Evolutionary conservation across 1,140 invertebrate genomes (phyloP).

Genomic region (Papilio aristodemus): DNA sequence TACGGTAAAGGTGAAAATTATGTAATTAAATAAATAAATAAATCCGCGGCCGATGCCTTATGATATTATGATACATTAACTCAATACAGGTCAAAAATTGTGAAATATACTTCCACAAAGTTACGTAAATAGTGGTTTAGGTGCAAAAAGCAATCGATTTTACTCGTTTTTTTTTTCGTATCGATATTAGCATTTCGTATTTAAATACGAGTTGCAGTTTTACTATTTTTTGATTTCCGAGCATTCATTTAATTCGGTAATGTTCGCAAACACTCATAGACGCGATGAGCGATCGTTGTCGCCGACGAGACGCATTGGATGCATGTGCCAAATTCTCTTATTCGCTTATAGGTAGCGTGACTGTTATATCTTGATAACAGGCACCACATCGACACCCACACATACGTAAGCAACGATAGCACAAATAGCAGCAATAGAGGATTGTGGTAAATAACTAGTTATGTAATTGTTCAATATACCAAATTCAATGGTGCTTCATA

Average conservation of each 20-base stretch:
- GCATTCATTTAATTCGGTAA: conserved; percentile 11
- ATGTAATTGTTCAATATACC: conserved; percentile 34
- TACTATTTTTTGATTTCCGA: neutral
- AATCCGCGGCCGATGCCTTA: conserved; percentile 31
- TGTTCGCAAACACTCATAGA: neutral
- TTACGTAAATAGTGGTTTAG: conserved; percentile 8
- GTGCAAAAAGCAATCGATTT: conserved; percentile 8
- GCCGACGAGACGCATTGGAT: conserved; percentile 4
- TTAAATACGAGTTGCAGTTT: neutral
- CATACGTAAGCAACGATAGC: conserved; percentile 28
- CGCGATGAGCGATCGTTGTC: neutral
- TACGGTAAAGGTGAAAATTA: conserved; percentile 26
- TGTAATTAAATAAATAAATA: conserved; percentile 26
- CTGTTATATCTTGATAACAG: conserved; percentile 16
- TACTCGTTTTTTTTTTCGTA: neutral
- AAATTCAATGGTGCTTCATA: conserved; percentile 35
- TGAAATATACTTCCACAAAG: conserved; percentile 21
- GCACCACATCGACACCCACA: conserved; percentile 16
- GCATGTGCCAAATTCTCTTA: conserved; percentile 30
- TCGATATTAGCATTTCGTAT: neutral
- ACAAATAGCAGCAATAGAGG: conserved; percentile 33
- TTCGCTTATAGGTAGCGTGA: conserved; percentile 15
- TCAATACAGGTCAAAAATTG: conserved; percentile 13
- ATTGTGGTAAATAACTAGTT: conserved; percentile 29
- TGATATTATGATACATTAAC: conserved; percentile 29